Evolutionary conservation across 2,113 vertebrate species (phyloP), one percentile per base, ranked within the genome.

Genomic region (Nanorana parkeri): DNA sequence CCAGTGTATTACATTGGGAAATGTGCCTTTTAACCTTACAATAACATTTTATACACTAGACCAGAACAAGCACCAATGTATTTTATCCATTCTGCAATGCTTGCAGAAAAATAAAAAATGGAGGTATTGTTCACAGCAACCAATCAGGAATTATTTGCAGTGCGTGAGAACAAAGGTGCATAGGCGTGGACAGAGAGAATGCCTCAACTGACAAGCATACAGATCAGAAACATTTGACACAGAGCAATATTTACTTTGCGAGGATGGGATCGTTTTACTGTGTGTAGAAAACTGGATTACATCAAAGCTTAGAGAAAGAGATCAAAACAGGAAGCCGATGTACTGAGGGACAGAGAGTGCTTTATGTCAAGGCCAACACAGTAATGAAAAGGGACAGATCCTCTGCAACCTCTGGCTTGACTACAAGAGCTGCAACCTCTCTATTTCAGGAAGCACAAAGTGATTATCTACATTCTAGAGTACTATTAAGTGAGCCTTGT

Each of bases 211-310:
- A 69, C 66, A 36, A 20, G 26, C 41, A 28, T 54, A 66, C 13
- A 78, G 47, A 51, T 26, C 47, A 68, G 65, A 41, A 36, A 19
- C 6, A 24, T 58, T 52, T 76, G 72, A 29, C 47, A 65, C 32
- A 82, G 19, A 82, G 76, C 32, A 68, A 83, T 76, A 76, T 76
- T 83, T 75, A 58, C 80, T 76, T 67, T 68, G 51, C 16, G 52
- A 60, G 55, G 72, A 56, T 56, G 72, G 72, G 5, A 76, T 76
- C 24, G 32, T 68, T 83, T 73, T 74, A 65, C 63, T n/a, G 36
- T 60, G 80, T 76, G 63, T 19, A 83, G 80, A 76, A 83, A 83
- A 83, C 52, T 83, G 72, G 72, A 83, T 83, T 82, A 82, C 63
- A 74, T 75, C 80, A 82, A 82, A 75, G 52, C 24, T 74, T 24